Conservation (phyloP, 1,140 invertebrate genomes). For the Zaprionus ornatus region DNA sequence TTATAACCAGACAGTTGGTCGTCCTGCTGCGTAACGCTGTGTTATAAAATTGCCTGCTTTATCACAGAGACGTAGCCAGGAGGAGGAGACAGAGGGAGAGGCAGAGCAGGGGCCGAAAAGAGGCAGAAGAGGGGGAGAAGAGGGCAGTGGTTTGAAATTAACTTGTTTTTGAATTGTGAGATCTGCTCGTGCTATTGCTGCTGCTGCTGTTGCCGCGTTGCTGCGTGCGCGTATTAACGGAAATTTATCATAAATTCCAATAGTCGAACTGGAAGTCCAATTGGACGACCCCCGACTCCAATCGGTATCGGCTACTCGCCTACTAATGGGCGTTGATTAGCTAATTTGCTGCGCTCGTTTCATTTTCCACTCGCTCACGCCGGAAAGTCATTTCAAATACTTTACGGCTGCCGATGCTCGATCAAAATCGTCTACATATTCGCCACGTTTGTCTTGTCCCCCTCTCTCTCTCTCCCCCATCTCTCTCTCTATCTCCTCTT, state of each 20-base stretch:
- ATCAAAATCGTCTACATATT: slow-evolving; percentile 71
- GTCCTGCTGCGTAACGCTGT: slow-evolving; percentile 61
- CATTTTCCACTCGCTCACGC: slow-evolving; percentile 62
- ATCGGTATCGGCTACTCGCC: slow-evolving; percentile 24
- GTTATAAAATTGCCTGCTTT: slow-evolving; percentile 77
- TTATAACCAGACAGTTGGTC: slow-evolving; percentile 58
- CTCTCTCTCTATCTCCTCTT: slow-evolving; percentile 10
- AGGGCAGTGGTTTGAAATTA: slow-evolving; percentile 45
- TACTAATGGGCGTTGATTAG: slow-evolving; percentile 81
- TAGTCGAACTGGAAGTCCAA: slow-evolving; percentile 28
- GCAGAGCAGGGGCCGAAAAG: background rate
- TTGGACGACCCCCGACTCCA: background rate
- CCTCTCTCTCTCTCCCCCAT: background rate
- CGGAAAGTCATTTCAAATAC: slow-evolving; percentile 76
- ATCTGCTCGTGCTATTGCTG: slow-evolving; percentile 56
- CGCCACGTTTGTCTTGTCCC: slow-evolving; percentile 45
- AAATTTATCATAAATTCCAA: slow-evolving; percentile 82
- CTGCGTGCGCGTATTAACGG: slow-evolving; percentile 56
- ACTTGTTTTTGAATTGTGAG: slow-evolving; percentile 77
- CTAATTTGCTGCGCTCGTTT: slow-evolving; percentile 81
- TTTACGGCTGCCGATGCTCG: slow-evolving; percentile 58
- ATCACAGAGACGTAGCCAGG: slow-evolving; percentile 43
- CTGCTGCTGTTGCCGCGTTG: background rate
- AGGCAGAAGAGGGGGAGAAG: background rate
- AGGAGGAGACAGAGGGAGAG: background rate